Evolutionary conservation across 1,140 invertebrate species (phyloP), one percentile per base, ranked within the genome.

Genomic region (Hydropsyche tenuis): DNA sequence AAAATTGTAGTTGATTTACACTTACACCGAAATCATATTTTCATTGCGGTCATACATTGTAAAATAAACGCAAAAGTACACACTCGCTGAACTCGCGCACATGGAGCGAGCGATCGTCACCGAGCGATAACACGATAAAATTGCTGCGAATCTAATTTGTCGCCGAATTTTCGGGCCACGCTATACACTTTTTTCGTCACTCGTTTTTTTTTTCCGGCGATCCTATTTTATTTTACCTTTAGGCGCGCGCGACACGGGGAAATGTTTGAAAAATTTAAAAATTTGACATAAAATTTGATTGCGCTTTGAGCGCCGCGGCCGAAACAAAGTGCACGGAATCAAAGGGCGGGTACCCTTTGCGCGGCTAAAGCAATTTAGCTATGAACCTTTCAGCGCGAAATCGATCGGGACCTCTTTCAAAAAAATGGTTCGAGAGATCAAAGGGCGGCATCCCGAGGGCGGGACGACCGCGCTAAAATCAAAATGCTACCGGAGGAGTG

Each of bases 271-370:
- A 75, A 71, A 56, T 71, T 72, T 48, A 62, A 75, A 72, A 72
- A 72, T 53, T 64, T 69, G 69, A 66, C 74, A 45, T 69, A 69
- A 72, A 75, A 72, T 72, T 66, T 75, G 71, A 75, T 75, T 75
- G 48, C 70, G 46, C 74, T 75, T 75, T 75, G 62, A 69, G 62
- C 68, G 60, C n/a, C 60, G 69, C 20, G 42, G 18, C 70, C 51
- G 68, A 73, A 69, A 76, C 72, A 76, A 75, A 73, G 72, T 73
- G 63, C 43, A 51, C 16, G 42, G 62, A 68, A 75, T 75, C 69
- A 72, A 75, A 72, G 70, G 69, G 74, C 63, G 37, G 71, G 22
- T 45, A 51, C 65, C 69, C 72, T 76, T 76, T 76, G 53, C 43
- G 53, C 25, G 60, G 46, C 48, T 73, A 71, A 76, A 71, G 75